Evolutionary conservation across 1,140 invertebrate species (phyloP).

Genomic region (Drosophila lini): DNA sequence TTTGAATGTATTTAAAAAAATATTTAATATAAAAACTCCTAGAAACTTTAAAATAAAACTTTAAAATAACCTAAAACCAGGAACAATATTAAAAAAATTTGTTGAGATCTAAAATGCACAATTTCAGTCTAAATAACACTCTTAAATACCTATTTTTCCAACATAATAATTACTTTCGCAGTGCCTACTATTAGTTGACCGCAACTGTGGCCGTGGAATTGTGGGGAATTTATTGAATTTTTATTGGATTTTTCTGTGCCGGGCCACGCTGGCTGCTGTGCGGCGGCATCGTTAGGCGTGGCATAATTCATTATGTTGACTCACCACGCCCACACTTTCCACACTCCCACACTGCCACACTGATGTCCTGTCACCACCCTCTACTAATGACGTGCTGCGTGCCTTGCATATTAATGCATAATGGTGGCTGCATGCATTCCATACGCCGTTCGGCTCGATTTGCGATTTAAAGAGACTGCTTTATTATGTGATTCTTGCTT

Average conservation of each 20-base stretch:
- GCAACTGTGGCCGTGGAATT: conserved; percentile 38
- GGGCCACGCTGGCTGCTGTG: conserved; percentile 67
- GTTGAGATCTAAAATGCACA: no score
- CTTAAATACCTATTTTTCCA: not conserved
- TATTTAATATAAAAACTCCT: not conserved
- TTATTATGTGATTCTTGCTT: not conserved
- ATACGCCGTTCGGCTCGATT: conserved; percentile 59
- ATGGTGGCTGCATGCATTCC: conserved; percentile 57
- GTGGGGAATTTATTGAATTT: conserved; percentile 82
- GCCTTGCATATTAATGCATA: conserved; percentile 77
- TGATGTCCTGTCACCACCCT: conserved; percentile 2
- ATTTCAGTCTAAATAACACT: not conserved
- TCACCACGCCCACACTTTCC: conserved; percentile 24
- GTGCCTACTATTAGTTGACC: conserved; percentile 7
- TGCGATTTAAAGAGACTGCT: conserved; percentile 65
- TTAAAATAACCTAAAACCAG: not conserved
- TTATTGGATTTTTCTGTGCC: conserved; percentile 79
- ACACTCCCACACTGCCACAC: not conserved
- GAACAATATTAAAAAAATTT: not conserved
- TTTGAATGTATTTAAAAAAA: not conserved
- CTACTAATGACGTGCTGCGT: conserved; percentile 54
- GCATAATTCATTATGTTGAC: conserved; percentile 82
- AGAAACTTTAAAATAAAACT: not conserved
- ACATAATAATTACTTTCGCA: not conserved
- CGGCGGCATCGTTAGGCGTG: conserved; percentile 70